A percentile compares a stretch with the other conserved stretches of the same genome.
phyloP scores from a whole-genome alignment of 2,888 invertebrate genomes.

The Hedychridium roseum region DNA sequence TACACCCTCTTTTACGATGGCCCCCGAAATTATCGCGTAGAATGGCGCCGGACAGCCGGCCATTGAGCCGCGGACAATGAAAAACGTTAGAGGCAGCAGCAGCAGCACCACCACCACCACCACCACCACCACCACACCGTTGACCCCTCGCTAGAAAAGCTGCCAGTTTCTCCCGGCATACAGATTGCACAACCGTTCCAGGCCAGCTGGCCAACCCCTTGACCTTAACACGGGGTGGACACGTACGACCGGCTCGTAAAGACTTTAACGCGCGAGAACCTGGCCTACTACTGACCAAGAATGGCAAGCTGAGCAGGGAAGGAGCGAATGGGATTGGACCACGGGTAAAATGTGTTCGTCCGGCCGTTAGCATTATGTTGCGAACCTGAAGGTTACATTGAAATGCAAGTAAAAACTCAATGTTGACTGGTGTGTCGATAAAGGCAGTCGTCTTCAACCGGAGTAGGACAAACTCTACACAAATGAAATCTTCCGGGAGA shows the following conservation, averaged over 20 bases:
- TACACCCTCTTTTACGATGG: slow-evolving; percentile 19
- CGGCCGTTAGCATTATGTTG: too few species aligned
- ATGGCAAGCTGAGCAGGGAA: slow-evolving; percentile 37
- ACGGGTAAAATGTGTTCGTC: slow-evolving; percentile 11
- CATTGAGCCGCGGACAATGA: slow-evolving; percentile 46
- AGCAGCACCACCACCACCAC: not conserved
- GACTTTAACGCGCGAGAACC: slow-evolving; percentile 28
- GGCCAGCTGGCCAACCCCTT: slow-evolving; percentile 64
- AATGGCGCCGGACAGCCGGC: slow-evolving; percentile 47
- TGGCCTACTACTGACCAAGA: slow-evolving; percentile 30
- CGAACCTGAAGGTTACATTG: too few species aligned
- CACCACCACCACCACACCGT: slow-evolving; percentile 7
- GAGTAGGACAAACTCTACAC: too few species aligned
- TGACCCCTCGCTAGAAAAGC: slow-evolving; percentile 22
- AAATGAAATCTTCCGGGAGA: too few species aligned
- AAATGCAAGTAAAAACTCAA: too few species aligned
- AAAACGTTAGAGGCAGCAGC: slow-evolving; percentile 31
- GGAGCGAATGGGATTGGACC: slow-evolving; percentile 26
- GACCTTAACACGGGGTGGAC: slow-evolving; percentile 52
- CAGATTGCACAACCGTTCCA: slow-evolving; percentile 62
- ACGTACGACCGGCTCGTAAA: slow-evolving; percentile 31
- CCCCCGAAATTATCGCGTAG: slow-evolving; percentile 36
- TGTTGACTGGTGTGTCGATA: too few species aligned
- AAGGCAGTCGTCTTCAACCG: too few species aligned
- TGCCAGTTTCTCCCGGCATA: slow-evolving; percentile 27